These are phyloP conservation scores for Panagrolaimus sp. DNA, from an alignment of 1,140 invertebrate genomes.

Conservation along the genomic window DNA sequence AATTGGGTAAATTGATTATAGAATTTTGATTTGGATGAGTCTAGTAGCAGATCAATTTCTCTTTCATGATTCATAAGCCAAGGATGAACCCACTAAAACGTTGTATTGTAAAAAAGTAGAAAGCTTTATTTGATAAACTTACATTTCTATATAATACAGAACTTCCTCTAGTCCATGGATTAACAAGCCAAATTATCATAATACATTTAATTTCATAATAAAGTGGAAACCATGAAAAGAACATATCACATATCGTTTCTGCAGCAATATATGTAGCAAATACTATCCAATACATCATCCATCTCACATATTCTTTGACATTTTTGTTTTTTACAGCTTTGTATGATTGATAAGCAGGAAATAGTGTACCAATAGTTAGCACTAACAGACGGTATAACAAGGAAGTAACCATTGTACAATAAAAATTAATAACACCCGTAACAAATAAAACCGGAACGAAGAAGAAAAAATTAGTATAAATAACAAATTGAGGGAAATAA, in stretches of 20 bases:
- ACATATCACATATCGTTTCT: conserved; percentile 91
- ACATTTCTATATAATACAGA: conserved; percentile 12
- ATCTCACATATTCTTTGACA: conserved; percentile 98
- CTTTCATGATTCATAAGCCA: neutral
- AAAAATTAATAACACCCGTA: too few relatives aligned
- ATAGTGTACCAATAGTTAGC: conserved; percentile 71
- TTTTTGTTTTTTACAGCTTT: conserved; percentile 96
- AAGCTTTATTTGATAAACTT: neutral
- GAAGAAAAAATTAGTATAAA: too few relatives aligned
- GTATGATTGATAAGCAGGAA: conserved; percentile 95
- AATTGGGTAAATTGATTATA: neutral
- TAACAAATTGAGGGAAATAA: too few relatives aligned
- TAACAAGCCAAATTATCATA: conserved; percentile 87
- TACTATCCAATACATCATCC: conserved; percentile 99
- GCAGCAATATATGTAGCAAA: conserved; percentile 89
- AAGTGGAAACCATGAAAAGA: conserved; percentile 95
- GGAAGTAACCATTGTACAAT: too few relatives aligned
- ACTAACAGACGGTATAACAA: conserved; percentile 31
- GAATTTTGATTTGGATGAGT: neutral
- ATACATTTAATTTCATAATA: conserved; percentile 98
- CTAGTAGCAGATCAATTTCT: conserved; percentile 9
- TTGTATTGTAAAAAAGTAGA: neutral
- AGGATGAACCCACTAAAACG: conserved; percentile 14
- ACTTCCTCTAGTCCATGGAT: conserved; percentile 77
- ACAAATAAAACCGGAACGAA: too few relatives aligned